Conservation (phyloP, 2,888 invertebrate genomes). For the Aspidapion aeneum region DNA sequence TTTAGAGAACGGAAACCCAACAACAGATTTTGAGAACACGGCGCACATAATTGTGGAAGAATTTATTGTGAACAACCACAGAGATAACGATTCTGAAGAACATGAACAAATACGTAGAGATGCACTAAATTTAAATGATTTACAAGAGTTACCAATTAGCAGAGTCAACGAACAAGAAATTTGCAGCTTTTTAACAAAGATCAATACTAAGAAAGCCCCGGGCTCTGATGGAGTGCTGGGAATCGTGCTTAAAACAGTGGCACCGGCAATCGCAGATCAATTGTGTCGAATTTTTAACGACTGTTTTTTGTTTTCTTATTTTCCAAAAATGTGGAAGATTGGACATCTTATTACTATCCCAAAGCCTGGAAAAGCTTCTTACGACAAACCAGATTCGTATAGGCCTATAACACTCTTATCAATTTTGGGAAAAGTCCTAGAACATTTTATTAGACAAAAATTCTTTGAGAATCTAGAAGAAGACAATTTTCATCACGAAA, state of each 20-base stretch:
- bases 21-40: background rate
- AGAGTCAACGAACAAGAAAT: background rate
- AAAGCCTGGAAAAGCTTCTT: background rate
- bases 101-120: background rate
- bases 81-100: background rate
- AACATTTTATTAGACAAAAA: background rate
- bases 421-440: background rate
- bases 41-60: background rate
- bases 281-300: background rate
- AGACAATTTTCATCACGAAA: background rate
- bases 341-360: background rate
- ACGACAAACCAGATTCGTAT: background rate
- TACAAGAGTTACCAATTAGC: no score
- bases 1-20: background rate
- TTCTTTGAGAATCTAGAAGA: background rate
- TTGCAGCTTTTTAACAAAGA: background rate
- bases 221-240: background rate
- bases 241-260: background rate
- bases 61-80: background rate
- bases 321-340: background rate
- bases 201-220: background rate
- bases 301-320: background rate
- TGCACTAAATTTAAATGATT: no score
- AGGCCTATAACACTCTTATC: background rate
- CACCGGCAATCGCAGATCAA: background rate